A percentile compares a stretch with the other conserved stretches of the same genome.
Conservation (phyloP, 2,113 vertebrate species). For the Heterotis niloticus region DNA sequence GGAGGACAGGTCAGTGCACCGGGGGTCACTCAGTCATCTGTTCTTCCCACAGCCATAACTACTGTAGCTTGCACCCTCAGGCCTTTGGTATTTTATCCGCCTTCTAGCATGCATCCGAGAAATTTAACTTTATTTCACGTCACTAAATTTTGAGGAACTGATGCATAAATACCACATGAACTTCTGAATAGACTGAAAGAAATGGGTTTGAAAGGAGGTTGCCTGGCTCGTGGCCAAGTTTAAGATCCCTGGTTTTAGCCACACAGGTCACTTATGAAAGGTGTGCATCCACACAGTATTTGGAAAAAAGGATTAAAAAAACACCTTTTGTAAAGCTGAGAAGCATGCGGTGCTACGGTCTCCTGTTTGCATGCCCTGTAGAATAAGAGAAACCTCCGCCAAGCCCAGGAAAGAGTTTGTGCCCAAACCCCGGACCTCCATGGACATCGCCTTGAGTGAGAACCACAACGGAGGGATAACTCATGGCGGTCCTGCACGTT, state of each 20-base stretch:
- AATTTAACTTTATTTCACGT: not conserved
- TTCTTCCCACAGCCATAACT: too few relatives aligned
- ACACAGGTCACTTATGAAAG: not conserved
- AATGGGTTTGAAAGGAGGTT: too few relatives aligned
- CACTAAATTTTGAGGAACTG: too few relatives aligned
- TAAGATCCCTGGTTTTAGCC: too few relatives aligned
- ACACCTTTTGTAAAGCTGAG: not conserved
- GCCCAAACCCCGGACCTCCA: slow-evolving; percentile 84
- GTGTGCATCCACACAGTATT: not conserved
- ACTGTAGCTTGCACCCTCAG: not conserved
- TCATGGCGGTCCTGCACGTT: slow-evolving; percentile 75
- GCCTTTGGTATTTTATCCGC: not conserved
- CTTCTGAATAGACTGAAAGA: too few relatives aligned
- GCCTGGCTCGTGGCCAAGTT: too few relatives aligned
- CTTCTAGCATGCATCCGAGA: not conserved
- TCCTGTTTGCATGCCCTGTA: slow-evolving; percentile 46
- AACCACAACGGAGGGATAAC: slow-evolving; percentile 86
- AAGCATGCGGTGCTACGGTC: too few relatives aligned
- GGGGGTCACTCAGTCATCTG: not conserved
- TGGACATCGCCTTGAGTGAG: slow-evolving; percentile 81
- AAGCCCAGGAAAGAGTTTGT: slow-evolving; percentile 85
- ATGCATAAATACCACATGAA: too few relatives aligned
- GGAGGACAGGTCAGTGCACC: slow-evolving; percentile 76
- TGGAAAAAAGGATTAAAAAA: not conserved
- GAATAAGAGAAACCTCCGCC: slow-evolving; percentile 83